phyloP scores from a whole-genome alignment of 2,888 invertebrate genomes.

The Heliconius ethilla region DNA sequence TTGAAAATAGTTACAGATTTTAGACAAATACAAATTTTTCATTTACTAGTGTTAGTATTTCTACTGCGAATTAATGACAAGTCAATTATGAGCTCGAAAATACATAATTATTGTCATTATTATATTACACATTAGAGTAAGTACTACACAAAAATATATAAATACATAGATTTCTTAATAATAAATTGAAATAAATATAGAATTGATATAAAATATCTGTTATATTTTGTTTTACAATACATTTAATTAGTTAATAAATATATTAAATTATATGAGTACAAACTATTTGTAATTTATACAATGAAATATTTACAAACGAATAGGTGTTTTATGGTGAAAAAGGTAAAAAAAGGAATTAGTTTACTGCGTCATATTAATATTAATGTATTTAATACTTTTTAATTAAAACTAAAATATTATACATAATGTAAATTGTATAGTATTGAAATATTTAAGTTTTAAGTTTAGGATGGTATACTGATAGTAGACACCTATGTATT shows the following conservation, averaged over 20 bases:
- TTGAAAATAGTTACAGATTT: neutral
- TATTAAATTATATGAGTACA: neutral
- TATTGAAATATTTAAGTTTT: neutral
- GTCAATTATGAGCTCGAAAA: neutral
- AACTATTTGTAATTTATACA: neutral
- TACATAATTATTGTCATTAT: neutral
- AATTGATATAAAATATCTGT: neutral
- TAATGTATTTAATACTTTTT: neutral
- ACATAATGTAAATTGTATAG: neutral
- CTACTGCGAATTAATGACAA: neutral
- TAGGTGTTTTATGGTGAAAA: neutral
- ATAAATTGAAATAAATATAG: neutral
- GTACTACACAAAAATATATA: neutral
- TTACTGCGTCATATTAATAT: neutral
- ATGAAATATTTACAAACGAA: conserved; percentile 10
- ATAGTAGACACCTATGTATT: neutral
- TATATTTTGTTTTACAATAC: neutral
- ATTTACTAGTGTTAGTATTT: neutral
- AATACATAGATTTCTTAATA: neutral
- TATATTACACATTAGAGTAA: neutral
- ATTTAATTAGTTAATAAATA: neutral
- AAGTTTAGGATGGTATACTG: neutral
- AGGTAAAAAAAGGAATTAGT: neutral
- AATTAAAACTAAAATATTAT: neutral
- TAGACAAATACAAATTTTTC: neutral